Conservation (phyloP, 2,113 vertebrate genomes). For the Pithys albifrons region DNA sequence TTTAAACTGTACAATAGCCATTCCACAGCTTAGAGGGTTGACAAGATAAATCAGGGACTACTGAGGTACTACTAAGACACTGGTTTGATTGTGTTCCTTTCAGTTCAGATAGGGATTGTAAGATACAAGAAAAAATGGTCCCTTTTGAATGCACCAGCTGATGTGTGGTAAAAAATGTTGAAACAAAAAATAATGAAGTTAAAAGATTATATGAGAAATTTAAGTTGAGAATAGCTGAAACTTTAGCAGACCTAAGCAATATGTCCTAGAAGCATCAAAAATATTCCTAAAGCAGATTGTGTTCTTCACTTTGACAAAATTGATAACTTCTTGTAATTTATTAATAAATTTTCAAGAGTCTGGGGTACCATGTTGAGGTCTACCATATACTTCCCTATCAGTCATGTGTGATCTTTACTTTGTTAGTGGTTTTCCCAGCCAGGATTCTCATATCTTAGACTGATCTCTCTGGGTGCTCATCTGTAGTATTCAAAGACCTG, state of each 20-base stretch:
- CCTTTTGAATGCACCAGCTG: not conserved
- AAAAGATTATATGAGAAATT: not conserved
- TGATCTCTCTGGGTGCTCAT: not conserved
- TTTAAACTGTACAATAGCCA: not conserved
- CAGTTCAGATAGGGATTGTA: not conserved
- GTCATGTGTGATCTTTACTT: not conserved
- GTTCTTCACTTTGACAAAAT: not conserved
- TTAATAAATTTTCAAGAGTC: not conserved
- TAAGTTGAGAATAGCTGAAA: not conserved
- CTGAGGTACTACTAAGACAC: not conserved
- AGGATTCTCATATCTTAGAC: not conserved
- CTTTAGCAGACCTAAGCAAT: not conserved
- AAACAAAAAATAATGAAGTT: not conserved
- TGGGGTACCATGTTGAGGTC: not conserved
- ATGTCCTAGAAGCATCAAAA: not conserved
- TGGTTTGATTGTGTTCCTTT: not conserved
- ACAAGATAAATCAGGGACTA: not conserved
- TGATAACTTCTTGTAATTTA: not conserved
- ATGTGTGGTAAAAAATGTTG: not conserved
- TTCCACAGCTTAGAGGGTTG: not conserved
- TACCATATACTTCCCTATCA: accelerated
- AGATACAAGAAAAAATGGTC: not conserved
- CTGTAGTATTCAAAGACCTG: not conserved
- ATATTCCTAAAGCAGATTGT: not conserved
- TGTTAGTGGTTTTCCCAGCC: not conserved